Evolutionary conservation across 2,888 invertebrate genomes (phyloP).

Genomic region (Germaria angustata): DNA sequence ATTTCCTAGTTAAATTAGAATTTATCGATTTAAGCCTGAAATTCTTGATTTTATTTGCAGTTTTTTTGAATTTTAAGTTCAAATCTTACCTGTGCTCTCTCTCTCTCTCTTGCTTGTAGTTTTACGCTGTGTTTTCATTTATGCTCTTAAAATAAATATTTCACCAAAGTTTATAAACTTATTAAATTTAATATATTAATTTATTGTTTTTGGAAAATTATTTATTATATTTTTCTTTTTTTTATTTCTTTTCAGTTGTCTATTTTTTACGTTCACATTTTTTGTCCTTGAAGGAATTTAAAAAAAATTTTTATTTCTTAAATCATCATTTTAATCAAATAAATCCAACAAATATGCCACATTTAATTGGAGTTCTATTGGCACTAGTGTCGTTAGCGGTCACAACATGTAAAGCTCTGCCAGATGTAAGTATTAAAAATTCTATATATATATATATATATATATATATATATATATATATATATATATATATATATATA

Average conservation of each 20-base stretch:
- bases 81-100: too few relatives aligned
- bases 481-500: too few relatives aligned
- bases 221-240: not conserved
- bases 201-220: not conserved
- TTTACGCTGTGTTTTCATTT: too few relatives aligned
- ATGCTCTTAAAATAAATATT: too few relatives aligned
- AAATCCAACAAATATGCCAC: slow-evolving; percentile 75
- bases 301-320: not conserved
- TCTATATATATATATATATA: not conserved
- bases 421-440: slow-evolving; percentile 78
- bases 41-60: too few relatives aligned
- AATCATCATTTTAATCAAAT: slow-evolving; percentile 20
- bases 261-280: slow-evolving; percentile 5
- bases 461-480: too few relatives aligned
- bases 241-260: slow-evolving; percentile 39
- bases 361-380: slow-evolving; percentile 74
- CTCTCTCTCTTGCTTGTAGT: too few relatives aligned
- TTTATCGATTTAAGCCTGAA: too few relatives aligned
- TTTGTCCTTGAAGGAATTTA: slow-evolving; percentile 5
- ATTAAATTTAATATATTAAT: too few relatives aligned
- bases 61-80: too few relatives aligned
- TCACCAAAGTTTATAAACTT: too few relatives aligned
- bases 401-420: slow-evolving; percentile 78
- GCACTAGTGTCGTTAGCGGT: slow-evolving; percentile 76
- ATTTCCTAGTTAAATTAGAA: too few relatives aligned